These are phyloP conservation scores for Drosophila nasuta DNA, from an alignment of 1,140 invertebrate genomes.

Conservation along the genomic window DNA sequence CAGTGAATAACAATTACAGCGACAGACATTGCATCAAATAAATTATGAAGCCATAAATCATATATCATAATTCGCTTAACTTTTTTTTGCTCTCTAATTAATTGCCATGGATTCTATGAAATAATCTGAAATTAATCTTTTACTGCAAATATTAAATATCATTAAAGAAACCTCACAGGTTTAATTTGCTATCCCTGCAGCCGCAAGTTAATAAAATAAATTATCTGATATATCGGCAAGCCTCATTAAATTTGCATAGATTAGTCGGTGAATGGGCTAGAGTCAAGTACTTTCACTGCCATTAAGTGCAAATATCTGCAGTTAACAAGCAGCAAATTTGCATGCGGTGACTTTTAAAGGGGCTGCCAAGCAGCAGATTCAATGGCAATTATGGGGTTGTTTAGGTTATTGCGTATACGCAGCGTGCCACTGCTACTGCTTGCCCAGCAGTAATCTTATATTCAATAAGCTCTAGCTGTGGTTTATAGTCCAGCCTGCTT, in stretches of 20 bases:
- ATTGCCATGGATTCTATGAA: neutral
- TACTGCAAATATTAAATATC: too few species aligned
- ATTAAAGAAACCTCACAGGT: too few species aligned
- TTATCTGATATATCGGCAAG: neutral
- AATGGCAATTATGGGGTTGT: constrained; percentile 23
- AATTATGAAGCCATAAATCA: neutral
- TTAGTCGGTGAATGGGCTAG: constrained; percentile 12
- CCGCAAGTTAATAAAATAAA: constrained; percentile 1
- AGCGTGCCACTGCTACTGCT: constrained; percentile 20
- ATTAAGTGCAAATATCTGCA: constrained; percentile 62
- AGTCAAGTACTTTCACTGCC: constrained; percentile 23
- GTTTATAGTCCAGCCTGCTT: constrained; percentile 21
- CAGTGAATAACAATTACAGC: neutral
- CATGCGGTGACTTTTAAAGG: constrained; percentile 39
- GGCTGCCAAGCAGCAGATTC: neutral
- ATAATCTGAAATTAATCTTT: neutral
- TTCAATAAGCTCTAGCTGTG: constrained; percentile 45
- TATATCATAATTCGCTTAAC: neutral
- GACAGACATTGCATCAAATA: neutral
- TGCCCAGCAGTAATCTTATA: constrained; percentile 41
- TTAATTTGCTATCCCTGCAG: neutral
- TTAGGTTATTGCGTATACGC: constrained; percentile 66
- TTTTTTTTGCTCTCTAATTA: too few species aligned
- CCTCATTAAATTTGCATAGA: constrained; percentile 29
- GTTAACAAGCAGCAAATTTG: constrained; percentile 57